Conservation (phyloP, 2,888 invertebrate genomes). For the Andrena bicolor region DNA sequence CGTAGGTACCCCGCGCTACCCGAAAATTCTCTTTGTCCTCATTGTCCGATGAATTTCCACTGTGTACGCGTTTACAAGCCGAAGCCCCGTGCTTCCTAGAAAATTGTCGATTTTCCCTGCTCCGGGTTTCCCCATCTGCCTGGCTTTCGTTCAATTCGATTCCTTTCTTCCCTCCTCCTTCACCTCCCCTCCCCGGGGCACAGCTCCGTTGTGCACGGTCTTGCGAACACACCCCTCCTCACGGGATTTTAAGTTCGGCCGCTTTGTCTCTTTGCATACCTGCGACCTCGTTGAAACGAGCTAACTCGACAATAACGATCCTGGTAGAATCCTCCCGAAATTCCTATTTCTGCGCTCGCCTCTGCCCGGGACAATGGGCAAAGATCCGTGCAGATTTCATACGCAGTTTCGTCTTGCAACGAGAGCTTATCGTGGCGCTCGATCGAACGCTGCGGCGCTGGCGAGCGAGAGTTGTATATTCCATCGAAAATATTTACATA, state of each 20-base stretch:
- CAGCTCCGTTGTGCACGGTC: conserved; percentile 7
- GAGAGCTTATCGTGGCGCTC: neutral
- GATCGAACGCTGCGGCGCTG: too few species aligned
- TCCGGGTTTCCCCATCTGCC: conserved; percentile 49
- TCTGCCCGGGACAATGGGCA: neutral
- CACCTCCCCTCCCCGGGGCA: neutral
- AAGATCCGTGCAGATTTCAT: neutral
- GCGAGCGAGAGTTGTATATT: too few species aligned
- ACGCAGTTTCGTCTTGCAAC: too few species aligned
- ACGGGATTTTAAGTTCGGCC: conserved; percentile 47
- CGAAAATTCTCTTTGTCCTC: conserved; percentile 81
- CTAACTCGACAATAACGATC: conserved; percentile 45
- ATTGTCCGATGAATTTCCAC: conserved; percentile 77
- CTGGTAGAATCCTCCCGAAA: conserved; percentile 16
- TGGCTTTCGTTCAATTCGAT: conserved; percentile 24
- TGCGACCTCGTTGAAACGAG: conserved; percentile 54
- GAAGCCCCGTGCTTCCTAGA: conserved; percentile 64
- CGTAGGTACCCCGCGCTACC: conserved; percentile 63
- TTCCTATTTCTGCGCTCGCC: neutral
- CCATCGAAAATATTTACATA: neutral
- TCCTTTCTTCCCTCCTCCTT: conserved; percentile 26
- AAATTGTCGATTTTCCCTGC: conserved; percentile 70
- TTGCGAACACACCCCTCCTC: conserved; percentile 40
- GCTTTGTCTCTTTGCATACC: conserved; percentile 68
- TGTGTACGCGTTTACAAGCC: conserved; percentile 53